Percentiles rank a stretch among this genome's conserved stretches.
phyloP scores from a whole-genome alignment of 2,113 vertebrate species.

The Tamias sibiricus region DNA sequence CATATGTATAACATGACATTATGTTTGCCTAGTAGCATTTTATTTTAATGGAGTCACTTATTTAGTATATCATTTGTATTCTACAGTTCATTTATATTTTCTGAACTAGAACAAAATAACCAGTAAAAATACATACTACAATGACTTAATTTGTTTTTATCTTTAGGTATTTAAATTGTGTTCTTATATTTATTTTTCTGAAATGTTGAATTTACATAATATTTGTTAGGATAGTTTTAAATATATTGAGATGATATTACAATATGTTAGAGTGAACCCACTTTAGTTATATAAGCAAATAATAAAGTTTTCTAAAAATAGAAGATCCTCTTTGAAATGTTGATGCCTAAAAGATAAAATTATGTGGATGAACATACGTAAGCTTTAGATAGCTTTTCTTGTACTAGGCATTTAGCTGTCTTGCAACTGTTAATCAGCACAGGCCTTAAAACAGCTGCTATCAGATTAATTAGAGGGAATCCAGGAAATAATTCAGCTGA shows the following conservation, averaged over 20 bases:
- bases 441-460: conserved; percentile 84
- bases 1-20: background rate
- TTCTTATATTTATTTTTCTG: conserved; percentile 33
- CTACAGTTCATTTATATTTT: conserved; percentile 44
- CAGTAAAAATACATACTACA: background rate
- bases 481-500: conserved; percentile 84
- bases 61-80: background rate
- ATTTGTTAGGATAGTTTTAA: conserved; percentile 62
- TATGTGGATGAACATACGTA: conserved; percentile 71
- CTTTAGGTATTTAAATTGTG: background rate
- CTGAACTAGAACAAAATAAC: conserved; percentile 3
- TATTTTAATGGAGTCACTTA: background rate
- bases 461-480: conserved; percentile 83
- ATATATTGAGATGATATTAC: conserved; percentile 57
- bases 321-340: conserved; percentile 66
- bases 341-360: conserved; percentile 73
- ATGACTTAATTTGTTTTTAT: background rate
- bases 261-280: conserved; percentile 49
- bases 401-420: conserved; percentile 80
- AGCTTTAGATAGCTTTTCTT: conserved; percentile 78
- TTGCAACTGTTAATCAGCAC: conserved; percentile 81
- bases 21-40: background rate
- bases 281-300: conserved; percentile 75
- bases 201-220: conserved; percentile 43
- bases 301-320: conserved; percentile 73